phyloP scores from a whole-genome alignment of 1,140 invertebrate genomes.

The Diuraphis noxia region DNA sequence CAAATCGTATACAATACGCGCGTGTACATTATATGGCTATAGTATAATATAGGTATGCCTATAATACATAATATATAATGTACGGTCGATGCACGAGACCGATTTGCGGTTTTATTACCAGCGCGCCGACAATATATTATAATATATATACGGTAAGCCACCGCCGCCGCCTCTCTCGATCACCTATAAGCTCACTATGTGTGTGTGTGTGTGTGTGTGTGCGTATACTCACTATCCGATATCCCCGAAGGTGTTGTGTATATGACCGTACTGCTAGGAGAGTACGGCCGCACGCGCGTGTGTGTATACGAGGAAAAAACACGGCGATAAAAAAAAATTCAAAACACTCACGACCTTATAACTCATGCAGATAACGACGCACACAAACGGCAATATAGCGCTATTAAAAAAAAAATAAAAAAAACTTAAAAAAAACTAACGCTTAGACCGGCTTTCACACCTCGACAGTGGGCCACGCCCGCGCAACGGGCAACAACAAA shows the following conservation, averaged over 20 bases:
- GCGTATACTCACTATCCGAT: background rate
- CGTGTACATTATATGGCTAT: background rate
- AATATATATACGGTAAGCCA: background rate
- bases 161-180: conserved; percentile 7
- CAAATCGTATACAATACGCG: background rate
- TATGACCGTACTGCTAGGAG: background rate
- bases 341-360: conserved; percentile 53
- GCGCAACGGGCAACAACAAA: conserved; percentile 43
- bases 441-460: conserved; percentile 42
- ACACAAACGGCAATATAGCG: background rate
- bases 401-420: conserved; percentile 6
- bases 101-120: conserved; percentile 44
- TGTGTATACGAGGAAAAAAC: background rate
- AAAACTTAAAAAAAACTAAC: background rate
- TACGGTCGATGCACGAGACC: conserved; percentile 29
- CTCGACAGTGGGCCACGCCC: conserved; percentile 31
- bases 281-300: background rate
- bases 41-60: background rate
- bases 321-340: conserved; percentile 20
- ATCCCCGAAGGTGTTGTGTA: conserved; percentile 34
- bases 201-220: no score
- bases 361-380: conserved; percentile 48
- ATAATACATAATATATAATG: background rate
- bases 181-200: background rate
- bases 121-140: conserved; percentile 24